Percentiles rank a stretch among this genome's conserved stretches.
Conservation (phyloP, 2,888 invertebrate genomes). For the Stramonita haemastoma region DNA sequence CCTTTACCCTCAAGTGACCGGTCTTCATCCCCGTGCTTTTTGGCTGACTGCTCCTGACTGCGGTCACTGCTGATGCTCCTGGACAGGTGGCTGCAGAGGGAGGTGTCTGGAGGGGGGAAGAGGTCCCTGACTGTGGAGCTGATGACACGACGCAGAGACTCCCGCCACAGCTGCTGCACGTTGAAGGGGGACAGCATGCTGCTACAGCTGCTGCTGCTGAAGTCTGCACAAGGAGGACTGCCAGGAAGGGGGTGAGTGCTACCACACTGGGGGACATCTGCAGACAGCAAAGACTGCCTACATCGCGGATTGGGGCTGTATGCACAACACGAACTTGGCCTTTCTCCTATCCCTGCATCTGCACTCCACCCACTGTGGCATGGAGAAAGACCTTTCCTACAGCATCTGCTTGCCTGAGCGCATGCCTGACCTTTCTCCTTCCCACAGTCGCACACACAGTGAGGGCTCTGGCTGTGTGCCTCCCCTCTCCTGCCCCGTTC, state of each 20-base stretch:
- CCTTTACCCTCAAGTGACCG: neutral
- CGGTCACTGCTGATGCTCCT: neutral
- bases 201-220: neutral
- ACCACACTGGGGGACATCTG: neutral
- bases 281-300: neutral
- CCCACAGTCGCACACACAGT: no score
- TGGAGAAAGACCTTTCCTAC: no score
- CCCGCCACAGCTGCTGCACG: slow-evolving; percentile 9
- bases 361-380: no score
- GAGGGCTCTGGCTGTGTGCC: neutral
- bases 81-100: neutral
- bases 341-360: neutral
- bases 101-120: neutral
- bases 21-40: neutral
- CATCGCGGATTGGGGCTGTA: neutral
- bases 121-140: slow-evolving; percentile 38
- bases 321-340: neutral
- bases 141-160: slow-evolving; percentile 16
- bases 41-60: neutral
- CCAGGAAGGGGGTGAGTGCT: neutral
- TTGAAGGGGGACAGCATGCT: neutral
- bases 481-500: neutral
- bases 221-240: neutral
- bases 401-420: no score
- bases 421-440: no score